Base-by-base conservation (phyloP, 2,113 vertebrate species). In the Campylorhamphus procurvoides region DNA sequence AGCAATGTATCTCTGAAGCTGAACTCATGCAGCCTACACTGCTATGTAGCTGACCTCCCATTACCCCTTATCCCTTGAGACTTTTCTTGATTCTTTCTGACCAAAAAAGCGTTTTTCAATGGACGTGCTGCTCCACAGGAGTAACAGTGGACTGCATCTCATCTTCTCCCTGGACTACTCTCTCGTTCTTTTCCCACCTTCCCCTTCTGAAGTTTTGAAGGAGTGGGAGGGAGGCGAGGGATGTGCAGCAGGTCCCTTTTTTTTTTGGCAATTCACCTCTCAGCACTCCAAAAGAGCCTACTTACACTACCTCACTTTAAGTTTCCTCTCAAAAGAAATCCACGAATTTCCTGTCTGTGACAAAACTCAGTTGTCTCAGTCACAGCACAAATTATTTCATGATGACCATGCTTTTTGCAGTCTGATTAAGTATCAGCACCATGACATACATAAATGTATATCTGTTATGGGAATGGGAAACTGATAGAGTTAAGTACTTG, bases 21-120 rank as follows among this genome's bases (percentile, higher is more conserved):
- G 11, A 66, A 23, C 6, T 40, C 47, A 15, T 1, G 2, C 2
- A 66, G 46, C 8, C 46, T 46, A 37, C 52, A 15, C 18, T 63
- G 31, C 37, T 50, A n/a, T 1, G 1, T 5, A 67, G 27, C 17
- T 39, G 27, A 49, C 1, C 3, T 44, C 20, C 33, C 52, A 22
- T 9, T 28, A 31, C 5, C 3, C 37, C 16, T 50, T 22, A 31
- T 16, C 33, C 66, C 7, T 28, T 3, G 0, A 62, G 33, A 56
- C 18, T 46, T 23, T 37, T 47, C 37, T 76, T 4, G 0, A n/a
- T 18, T 3, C 0, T n/a, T 71, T 71, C n/a, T 75, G 17, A 66
- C 9, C 17, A 75, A 77, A 53, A 59, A 59, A 3, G 5, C 2
- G 3, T 13, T 75, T 87, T 67, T 73, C 3, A 0, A 44, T 18